Base-by-base conservation (phyloP, 2,888 invertebrate genomes). In the Tuta absoluta region DNA sequence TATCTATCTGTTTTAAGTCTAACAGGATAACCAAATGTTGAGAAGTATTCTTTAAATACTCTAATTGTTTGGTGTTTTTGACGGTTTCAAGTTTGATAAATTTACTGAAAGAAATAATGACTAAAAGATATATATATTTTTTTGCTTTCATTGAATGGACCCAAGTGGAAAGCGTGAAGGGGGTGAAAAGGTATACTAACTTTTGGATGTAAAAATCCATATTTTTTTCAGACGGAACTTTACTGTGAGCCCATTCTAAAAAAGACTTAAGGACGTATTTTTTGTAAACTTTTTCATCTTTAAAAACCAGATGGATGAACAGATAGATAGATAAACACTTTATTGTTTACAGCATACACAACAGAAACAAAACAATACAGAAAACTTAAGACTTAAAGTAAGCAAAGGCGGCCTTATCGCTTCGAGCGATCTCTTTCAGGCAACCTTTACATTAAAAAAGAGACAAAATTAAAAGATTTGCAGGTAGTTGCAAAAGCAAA, bases 131-230 rank as follows among this genome's bases (percentile, higher is more conserved):
- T 1, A 14, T 51, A 48, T 71, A 67, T 58, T 66, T 66, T n/a
- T 56, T 65, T 68, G 28, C 72, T 71, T 10, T 49, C 17, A 19
- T 61, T 62, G 53, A 69, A 71, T 4, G 69, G 69, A 0, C 68
- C 70, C 17, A 69, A 28, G 65, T 65, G 72, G 63, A 70, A 72
- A 65, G 63, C 64, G n/a, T 68, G 77, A 3, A 38, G 63, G 63
- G 67, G 75, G 21, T 69, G 66, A 62, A 71, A 69, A 1, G 71
- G 68, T 17, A n/a, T 65, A 2, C 58, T n/a, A 1, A 65, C 21
- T 56, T 71, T 71, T 0, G 71, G 69, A 51, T 71, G 67, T 49
- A 70, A 24, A n/a, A 45, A 62, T 1, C 69, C 69, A n/a, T 48
- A 61, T 49, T 64, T 66, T 57, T 63, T 67, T 28, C 64, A n/a